Evolutionary conservation across 2,888 invertebrate genomes (phyloP).

Genomic region (Drosophila prostipennis): DNA sequence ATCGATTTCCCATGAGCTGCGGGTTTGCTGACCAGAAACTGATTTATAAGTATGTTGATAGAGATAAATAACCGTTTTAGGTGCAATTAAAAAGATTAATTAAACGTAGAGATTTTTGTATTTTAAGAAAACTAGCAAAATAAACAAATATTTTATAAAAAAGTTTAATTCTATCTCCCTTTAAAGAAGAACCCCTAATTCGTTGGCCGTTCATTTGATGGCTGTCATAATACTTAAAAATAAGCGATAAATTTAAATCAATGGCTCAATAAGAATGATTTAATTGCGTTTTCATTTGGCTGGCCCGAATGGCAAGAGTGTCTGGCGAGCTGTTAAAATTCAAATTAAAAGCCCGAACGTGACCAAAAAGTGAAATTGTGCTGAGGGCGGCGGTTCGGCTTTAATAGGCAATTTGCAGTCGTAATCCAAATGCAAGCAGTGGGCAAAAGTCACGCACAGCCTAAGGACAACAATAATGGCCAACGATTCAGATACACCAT

Average conservation of each 20-base stretch:
- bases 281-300: conserved; percentile 47
- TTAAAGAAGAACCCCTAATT: background rate
- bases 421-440: conserved; percentile 56
- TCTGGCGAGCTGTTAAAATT: conserved; percentile 56
- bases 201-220: conserved; percentile 21
- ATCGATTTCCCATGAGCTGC: conserved; percentile 24
- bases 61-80: too few relatives aligned
- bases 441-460: conserved; percentile 43
- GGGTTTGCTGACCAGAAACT: background rate
- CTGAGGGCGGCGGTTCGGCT: conserved; percentile 29
- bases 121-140: too few relatives aligned
- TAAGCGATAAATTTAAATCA: conserved; percentile 46
- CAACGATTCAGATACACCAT: background rate
- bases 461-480: conserved; percentile 28
- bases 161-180: too few relatives aligned
- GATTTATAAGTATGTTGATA: background rate
- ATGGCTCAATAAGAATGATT: conserved; percentile 52
- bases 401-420: conserved; percentile 70
- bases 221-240: conserved; percentile 34
- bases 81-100: too few relatives aligned
- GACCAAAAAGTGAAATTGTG: conserved; percentile 38
- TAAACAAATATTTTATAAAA: too few relatives aligned
- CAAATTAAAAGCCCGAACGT: conserved; percentile 56
- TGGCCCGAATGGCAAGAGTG: conserved; percentile 14
- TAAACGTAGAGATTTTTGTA: too few relatives aligned